phyloP scores from a whole-genome alignment of 2,113 vertebrate species.

The Propithecus coquereli region DNA sequence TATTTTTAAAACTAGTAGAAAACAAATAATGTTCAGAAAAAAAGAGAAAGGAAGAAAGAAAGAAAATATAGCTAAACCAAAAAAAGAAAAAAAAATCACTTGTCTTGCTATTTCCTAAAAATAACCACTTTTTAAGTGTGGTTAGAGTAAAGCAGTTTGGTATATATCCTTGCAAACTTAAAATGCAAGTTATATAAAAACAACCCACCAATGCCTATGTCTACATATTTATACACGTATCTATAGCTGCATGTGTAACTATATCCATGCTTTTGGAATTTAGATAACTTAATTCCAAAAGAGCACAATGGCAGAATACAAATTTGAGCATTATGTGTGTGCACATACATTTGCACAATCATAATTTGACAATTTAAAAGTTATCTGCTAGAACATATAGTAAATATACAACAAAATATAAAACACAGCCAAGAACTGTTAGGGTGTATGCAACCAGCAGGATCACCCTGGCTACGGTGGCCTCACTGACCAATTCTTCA shows the following conservation, averaged over 20 bases:
- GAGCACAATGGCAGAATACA: background rate
- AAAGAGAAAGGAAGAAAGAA: too few relatives aligned
- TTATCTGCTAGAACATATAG: background rate
- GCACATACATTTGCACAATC: background rate
- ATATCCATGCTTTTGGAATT: background rate
- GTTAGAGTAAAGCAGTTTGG: background rate
- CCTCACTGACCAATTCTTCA: background rate
- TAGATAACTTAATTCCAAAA: slow-evolving; percentile 19
- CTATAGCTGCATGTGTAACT: background rate
- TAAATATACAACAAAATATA: background rate
- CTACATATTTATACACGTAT: background rate
- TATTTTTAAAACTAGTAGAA: slow-evolving; percentile 8
- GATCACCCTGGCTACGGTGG: background rate
- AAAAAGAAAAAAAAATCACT: background rate
- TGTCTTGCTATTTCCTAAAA: background rate
- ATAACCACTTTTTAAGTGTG: background rate
- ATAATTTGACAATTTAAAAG: background rate
- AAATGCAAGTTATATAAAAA: background rate
- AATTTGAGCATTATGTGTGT: background rate
- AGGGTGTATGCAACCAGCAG: background rate
- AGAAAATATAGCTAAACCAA: background rate
- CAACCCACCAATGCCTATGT: background rate
- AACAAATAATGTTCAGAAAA: background rate
- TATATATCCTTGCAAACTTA: background rate
- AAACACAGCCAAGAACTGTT: background rate